Evolutionary conservation across 2,113 vertebrate genomes (phyloP).

Genomic region (Picathartes gymnocephalus): DNA sequence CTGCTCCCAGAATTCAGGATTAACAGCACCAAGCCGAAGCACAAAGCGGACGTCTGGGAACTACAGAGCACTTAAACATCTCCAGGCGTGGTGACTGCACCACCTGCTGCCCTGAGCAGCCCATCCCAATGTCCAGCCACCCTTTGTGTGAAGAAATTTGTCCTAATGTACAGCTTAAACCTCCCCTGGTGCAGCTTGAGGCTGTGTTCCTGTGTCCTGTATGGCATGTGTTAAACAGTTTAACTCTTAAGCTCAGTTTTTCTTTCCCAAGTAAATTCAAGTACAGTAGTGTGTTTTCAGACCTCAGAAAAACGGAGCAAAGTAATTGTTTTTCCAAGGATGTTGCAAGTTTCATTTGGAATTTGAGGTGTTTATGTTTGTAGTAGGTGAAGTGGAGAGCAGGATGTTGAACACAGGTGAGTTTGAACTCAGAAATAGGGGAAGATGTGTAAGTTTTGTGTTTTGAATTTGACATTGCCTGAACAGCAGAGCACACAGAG

Average conservation of each 20-base stretch:
- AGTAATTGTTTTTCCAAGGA: neutral
- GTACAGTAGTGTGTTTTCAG: neutral
- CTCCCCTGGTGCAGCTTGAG: neutral
- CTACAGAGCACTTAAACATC: neutral
- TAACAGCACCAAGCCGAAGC: neutral
- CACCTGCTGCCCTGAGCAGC: neutral
- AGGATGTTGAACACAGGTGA: neutral
- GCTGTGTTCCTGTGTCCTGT: neutral
- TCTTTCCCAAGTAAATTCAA: neutral
- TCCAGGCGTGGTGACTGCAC: neutral
- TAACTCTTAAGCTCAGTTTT: neutral
- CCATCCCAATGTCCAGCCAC: neutral
- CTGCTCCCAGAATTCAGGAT: neutral
- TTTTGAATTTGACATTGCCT: rapidly evolving
- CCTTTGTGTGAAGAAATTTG: neutral
- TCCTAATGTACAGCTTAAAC: neutral
- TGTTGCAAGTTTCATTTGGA: neutral
- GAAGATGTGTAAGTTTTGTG: too few relatives aligned
- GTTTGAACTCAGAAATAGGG: neutral
- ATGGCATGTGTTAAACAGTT: rapidly evolving
- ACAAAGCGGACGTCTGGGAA: neutral
- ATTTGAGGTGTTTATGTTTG: neutral
- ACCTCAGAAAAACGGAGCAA: neutral
- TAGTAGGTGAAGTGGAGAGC: neutral
- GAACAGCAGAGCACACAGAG: neutral